Conservation (phyloP, 2,888 invertebrate genomes). For the Xanthia togata region DNA sequence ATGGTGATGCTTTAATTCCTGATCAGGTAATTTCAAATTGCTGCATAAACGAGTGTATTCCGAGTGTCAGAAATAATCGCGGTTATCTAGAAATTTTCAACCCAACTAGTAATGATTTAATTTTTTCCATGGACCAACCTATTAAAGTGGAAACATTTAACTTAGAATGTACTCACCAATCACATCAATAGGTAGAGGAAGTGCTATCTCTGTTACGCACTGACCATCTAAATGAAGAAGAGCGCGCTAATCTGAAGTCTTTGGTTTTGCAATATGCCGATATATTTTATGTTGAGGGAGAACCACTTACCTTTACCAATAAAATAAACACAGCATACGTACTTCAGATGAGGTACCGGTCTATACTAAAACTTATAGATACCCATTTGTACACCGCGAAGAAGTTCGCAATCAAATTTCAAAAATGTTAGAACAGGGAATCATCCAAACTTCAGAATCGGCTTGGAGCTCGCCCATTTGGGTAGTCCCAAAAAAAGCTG, state of each 20-base stretch:
- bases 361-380: conserved; percentile 1
- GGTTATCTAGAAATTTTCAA: conserved; percentile 14
- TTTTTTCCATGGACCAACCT: conserved; percentile 8
- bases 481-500: no score
- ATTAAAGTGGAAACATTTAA: no score
- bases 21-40: not conserved
- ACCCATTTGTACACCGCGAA: conserved; percentile 3
- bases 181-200: conserved; percentile 45
- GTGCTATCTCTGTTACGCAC: conserved; percentile 65
- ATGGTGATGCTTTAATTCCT: conserved; percentile 3
- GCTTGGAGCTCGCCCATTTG: no score
- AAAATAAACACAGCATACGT: not conserved
- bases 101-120: conserved; percentile 3
- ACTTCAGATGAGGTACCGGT: conserved; percentile 3
- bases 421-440: not conserved
- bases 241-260: conserved; percentile 58
- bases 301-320: no score
- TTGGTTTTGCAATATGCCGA: conserved; percentile 50
- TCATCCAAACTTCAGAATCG: not conserved
- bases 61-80: not conserved
- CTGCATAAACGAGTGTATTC: no score
- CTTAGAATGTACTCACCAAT: not conserved
- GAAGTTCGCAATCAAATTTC: not conserved
- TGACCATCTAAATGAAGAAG: conserved; percentile 67
- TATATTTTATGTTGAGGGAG: not conserved